These are phyloP conservation scores for Orientallactaga bullata DNA, from an alignment of 2,113 vertebrate species.

Conservation along the genomic window DNA sequence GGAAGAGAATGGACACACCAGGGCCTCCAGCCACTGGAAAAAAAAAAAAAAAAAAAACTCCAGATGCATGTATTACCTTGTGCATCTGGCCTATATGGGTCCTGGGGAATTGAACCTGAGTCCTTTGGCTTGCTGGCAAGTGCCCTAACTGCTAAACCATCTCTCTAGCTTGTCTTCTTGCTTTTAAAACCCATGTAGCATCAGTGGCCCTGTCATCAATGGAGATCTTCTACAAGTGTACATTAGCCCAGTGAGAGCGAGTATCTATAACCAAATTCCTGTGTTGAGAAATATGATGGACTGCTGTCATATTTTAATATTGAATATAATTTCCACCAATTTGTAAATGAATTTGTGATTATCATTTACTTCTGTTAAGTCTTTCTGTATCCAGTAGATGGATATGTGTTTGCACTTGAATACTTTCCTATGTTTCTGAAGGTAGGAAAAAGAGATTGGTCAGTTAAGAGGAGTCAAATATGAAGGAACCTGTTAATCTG, in stretches of 20 bases:
- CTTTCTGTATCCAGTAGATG: constrained; percentile 1
- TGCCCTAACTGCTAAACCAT: too few species aligned
- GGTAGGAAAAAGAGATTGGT: background rate
- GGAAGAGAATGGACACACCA: too few species aligned
- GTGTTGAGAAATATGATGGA: constrained; percentile 1
- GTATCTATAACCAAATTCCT: background rate
- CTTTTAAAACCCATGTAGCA: background rate
- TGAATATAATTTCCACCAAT: background rate
- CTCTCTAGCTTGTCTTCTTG: background rate
- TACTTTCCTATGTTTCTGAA: constrained; percentile 37
- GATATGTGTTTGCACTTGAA: background rate
- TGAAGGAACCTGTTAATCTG: background rate
- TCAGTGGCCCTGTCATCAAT: background rate
- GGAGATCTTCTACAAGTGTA: background rate
- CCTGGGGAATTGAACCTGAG: too few species aligned
- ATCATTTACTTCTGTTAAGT: constrained; percentile 18
- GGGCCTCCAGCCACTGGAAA: too few species aligned
- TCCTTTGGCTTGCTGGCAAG: too few species aligned
- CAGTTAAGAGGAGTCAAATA: background rate
- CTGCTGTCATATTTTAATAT: constrained; percentile 12
- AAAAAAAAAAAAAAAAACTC: too few species aligned
- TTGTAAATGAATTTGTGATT: constrained; percentile 20
- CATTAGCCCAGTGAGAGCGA: background rate
- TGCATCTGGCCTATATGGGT: too few species aligned
- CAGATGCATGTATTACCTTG: too few species aligned